phyloP scores from a whole-genome alignment of 2,888 invertebrate genomes.

The Malacosoma neustria region DNA sequence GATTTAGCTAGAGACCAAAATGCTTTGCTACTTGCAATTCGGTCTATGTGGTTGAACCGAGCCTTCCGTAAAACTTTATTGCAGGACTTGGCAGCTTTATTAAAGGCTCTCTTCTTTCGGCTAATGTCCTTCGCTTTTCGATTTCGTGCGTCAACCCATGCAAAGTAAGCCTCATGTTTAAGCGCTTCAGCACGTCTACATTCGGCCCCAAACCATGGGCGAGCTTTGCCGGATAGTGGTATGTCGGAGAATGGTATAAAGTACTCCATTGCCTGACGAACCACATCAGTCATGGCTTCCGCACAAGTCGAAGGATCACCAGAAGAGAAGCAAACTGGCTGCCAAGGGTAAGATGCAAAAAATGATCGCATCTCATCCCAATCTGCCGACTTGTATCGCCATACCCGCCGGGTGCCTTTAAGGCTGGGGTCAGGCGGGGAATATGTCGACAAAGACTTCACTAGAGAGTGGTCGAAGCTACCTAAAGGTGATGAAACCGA shows the following conservation, averaged over 20 bases:
- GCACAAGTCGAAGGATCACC: neutral
- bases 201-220: neutral
- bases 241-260: neutral
- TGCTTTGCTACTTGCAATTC: no score
- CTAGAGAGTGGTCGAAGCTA: conserved; percentile 1
- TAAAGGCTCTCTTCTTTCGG: neutral
- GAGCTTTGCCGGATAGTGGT: neutral
- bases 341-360: conserved; percentile 12
- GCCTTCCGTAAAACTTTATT: conserved; percentile 2
- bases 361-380: conserved; percentile 13
- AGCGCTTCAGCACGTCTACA: neutral
- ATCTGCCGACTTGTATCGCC: conserved; percentile 10
- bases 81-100: conserved; percentile 2
- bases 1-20: no score
- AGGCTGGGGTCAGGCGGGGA: conserved; percentile 4
- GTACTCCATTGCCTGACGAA: neutral
- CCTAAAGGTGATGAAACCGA: conserved; percentile 9
- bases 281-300: neutral
- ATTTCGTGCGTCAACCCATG: neutral
- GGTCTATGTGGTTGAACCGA: no score
- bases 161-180: neutral
- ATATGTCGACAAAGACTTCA: neutral
- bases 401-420: conserved; percentile 6
- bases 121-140: neutral
- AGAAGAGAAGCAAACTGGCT: conserved; percentile 1